These are phyloP conservation scores for Podiceps cristatus DNA, from an alignment of 2,113 vertebrate genomes.

Conservation along the genomic window DNA sequence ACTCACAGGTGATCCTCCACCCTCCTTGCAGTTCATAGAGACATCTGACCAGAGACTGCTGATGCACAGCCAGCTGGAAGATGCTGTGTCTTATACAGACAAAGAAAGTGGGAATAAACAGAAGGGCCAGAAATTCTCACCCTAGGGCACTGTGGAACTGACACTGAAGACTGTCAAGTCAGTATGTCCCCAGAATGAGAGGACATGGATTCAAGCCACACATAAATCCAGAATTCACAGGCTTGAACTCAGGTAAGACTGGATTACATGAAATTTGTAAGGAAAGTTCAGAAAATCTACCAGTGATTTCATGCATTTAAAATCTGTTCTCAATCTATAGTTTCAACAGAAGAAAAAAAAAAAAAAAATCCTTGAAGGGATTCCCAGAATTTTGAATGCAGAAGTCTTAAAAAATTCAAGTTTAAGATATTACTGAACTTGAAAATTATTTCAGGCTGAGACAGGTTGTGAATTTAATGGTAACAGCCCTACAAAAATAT, in stretches of 20 bases:
- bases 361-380: background rate
- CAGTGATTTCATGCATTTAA: background rate
- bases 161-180: background rate
- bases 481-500: background rate
- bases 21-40: background rate
- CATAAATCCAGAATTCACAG: background rate
- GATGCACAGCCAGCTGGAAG: background rate
- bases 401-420: background rate
- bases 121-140: background rate
- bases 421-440: background rate
- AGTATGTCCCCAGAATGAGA: background rate
- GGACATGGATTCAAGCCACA: background rate
- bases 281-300: background rate
- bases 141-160: background rate
- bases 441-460: background rate
- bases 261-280: background rate
- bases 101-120: background rate
- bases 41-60: background rate
- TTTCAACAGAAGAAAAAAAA: background rate
- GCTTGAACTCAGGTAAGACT: background rate
- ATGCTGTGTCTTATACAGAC: background rate
- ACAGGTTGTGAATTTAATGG: background rate
- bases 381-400: background rate
- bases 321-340: background rate
- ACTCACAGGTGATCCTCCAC: background rate